Conservation (phyloP, 2,113 vertebrate species). For the Phasianus colchicus region DNA sequence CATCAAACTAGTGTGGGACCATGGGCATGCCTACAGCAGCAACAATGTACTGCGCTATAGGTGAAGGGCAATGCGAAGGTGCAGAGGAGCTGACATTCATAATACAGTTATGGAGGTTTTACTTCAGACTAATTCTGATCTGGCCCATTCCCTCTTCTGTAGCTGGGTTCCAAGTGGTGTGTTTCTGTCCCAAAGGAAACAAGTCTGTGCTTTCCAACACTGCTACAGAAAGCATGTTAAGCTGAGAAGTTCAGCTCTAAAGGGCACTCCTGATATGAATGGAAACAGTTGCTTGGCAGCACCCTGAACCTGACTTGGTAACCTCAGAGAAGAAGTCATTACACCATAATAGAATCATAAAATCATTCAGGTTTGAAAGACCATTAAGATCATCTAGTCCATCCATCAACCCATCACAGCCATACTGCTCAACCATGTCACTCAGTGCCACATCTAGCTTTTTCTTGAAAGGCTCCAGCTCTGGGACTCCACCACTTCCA, state of each 20-base stretch:
- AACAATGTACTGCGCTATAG: neutral
- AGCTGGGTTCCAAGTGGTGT: accelerated
- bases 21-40: neutral
- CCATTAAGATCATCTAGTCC: no score
- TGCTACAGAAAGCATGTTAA: neutral
- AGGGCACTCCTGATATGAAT: neutral
- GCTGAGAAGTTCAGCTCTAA: neutral
- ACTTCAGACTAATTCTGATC: neutral
- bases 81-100: neutral
- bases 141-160: neutral
- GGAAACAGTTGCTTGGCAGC: neutral
- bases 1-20: neutral
- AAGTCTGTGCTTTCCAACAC: neutral
- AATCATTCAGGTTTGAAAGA: no score
- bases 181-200: neutral
- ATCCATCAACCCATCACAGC: no score
- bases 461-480: no score
- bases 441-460: no score
- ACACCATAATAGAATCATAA: neutral
- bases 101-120: neutral
- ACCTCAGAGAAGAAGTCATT: neutral
- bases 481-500: no score
- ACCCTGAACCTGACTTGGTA: neutral
- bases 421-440: no score
- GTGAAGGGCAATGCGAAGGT: neutral